Evolutionary conservation across 2,888 invertebrate species (phyloP), one percentile per base, ranked within the genome.

Genomic region (Mimas tiliae): DNA sequence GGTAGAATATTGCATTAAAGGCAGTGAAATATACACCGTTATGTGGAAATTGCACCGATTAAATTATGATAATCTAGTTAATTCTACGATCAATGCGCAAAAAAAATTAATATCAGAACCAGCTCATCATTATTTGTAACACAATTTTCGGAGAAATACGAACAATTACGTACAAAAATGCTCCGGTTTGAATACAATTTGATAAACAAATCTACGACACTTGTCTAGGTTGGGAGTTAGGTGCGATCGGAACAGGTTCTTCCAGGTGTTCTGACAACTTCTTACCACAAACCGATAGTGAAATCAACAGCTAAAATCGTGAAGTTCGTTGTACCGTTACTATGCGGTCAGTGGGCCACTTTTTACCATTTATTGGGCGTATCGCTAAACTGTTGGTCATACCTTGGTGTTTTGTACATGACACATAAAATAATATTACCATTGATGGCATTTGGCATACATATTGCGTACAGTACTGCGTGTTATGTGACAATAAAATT

Each of bases 301-400:
- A 87, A 87, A 87, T 81, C 82, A 70, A 70, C 70, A 74, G 77
- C 69, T 74, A 77, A 78, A 72, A 69, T 69, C 38, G 19, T 74
- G 71, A 73, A 74, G 76, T 79, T 74, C 74, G 71, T 72, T 72
- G 73, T 88, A 87, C 91, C 91, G 91, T 91, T 91, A 91, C 73
- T 70, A 66, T 65, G 74, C 82, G 87, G 89, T 84, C 86, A 87
- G 86, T 89, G 88, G 87, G 87, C 86, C 88, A 91, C 85, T 91
- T 93, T 90, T 90, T 88, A 86, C 82, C 80, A 86, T 84, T 85
- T 87, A 87, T 86, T 86, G 84, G 83, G 83, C 76, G 84, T 83
- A 82, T 80, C 81, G 81, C 76, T 83, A 77, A 79, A 83, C 78
- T 77, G 80, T 83, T 47, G 45, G 51, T 67, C 64, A 65, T 62